Percentiles rank a stretch among this genome's conserved stretches.
Evolutionary conservation across 2,797 vertebrate genomes (phyloP).

Genomic region (Amblyraja radiata): DNA sequence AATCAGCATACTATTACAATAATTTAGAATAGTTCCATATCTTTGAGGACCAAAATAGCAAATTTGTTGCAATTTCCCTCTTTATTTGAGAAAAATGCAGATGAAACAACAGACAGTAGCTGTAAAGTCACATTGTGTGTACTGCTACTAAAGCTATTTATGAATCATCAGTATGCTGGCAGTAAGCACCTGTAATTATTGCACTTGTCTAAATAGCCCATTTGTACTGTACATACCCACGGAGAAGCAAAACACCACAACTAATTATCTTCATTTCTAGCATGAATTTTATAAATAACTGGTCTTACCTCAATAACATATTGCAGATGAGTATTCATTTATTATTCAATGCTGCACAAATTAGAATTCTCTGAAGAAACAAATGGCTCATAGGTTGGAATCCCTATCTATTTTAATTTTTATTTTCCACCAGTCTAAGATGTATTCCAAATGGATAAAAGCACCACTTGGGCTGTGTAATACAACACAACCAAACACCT

Average conservation of each 20-base stretch:
- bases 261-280: slow-evolving; percentile 32
- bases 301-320: slow-evolving; percentile 14
- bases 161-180: slow-evolving; percentile 33
- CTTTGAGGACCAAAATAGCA: slow-evolving; percentile 11
- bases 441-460: neutral
- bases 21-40: slow-evolving; percentile 20
- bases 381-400: slow-evolving; percentile 9
- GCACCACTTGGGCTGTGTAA: neutral
- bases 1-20: slow-evolving; percentile 31
- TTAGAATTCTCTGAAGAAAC: neutral
- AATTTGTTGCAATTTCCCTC: neutral
- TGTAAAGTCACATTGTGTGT: slow-evolving; percentile 27
- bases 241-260: slow-evolving; percentile 32
- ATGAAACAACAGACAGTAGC: slow-evolving; percentile 1
- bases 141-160: neutral
- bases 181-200: slow-evolving; percentile 35
- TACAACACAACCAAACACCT: neutral
- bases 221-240: slow-evolving; percentile 35
- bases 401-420: slow-evolving; percentile 12
- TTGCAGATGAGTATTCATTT: slow-evolving; percentile 20
- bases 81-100: slow-evolving; percentile 17
- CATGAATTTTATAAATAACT: slow-evolving; percentile 36
- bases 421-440: neutral
- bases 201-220: slow-evolving; percentile 33
- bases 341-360: slow-evolving; percentile 20